Evolutionary conservation across 2,113 vertebrate species (phyloP).

Genomic region (Ascaphus truei): DNA sequence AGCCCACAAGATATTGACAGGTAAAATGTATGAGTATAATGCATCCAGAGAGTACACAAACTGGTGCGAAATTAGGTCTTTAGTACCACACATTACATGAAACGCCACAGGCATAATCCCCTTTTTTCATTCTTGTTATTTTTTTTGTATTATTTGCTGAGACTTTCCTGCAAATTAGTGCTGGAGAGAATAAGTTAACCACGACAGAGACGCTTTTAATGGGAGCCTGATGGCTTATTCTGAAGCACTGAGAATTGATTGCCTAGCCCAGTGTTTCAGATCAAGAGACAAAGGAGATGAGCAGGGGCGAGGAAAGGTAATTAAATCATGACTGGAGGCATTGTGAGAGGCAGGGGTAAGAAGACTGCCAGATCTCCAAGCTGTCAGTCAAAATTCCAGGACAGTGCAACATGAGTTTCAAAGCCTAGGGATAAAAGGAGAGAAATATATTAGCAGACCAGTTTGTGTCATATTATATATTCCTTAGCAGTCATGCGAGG

Average conservation of each 20-base stretch:
- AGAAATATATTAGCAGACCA: conserved; percentile 3
- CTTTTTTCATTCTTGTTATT: conserved; percentile 7
- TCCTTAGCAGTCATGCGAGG: neutral
- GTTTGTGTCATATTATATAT: conserved; percentile 1
- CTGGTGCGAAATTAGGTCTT: conserved; percentile 3
- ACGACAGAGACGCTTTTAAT: conserved; percentile 19
- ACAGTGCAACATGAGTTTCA: conserved; percentile 9
- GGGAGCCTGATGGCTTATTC: conserved; percentile 35
- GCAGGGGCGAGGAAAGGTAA: conserved; percentile 35
- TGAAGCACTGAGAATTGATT: conserved; percentile 29
- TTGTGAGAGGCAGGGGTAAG: conserved; percentile 32
- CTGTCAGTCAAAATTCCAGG: conserved; percentile 21
- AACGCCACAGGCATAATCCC: conserved; percentile 21
- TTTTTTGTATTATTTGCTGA: conserved; percentile 27
- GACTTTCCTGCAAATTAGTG: conserved; percentile 31
- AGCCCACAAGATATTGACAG: neutral
- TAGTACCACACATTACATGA: conserved; percentile 8
- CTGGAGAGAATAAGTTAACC: conserved; percentile 29
- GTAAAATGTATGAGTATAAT: conserved; percentile 4
- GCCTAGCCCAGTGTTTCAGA: conserved; percentile 28
- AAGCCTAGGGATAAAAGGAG: conserved; percentile 1
- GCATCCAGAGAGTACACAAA: conserved; percentile 1
- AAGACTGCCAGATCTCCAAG: conserved; percentile 14
- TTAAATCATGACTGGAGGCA: conserved; percentile 36
- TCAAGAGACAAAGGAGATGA: conserved; percentile 34